Evolutionary conservation across 2,797 vertebrate genomes (phyloP), one percentile per base, ranked within the genome.

Genomic region (Lophotriccus pileatus): DNA sequence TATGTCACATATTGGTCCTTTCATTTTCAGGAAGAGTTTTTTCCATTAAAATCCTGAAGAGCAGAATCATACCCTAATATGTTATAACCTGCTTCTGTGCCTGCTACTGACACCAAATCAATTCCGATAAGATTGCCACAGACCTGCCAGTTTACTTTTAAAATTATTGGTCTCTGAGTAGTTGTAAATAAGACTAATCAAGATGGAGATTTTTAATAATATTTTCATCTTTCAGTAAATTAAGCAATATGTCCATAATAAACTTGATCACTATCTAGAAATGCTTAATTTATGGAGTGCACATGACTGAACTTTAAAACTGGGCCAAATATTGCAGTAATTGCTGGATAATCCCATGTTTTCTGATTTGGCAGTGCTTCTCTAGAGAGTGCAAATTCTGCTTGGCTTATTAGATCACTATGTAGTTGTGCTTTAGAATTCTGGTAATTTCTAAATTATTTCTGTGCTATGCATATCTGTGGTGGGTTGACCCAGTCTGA

Each of bases 161-260:
- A 90, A 86, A 80, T 44, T 2, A 84, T 69, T 94, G 36, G 62
- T 91, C 78, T 95, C 83, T 78, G 37, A 69, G 64, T 75, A 92
- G 85, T 77, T 80, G 60, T 94, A 95, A 93, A 95, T 82, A 95
- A 95, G 53, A 72, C 49, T 91, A 91, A 94, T 91, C 77, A 91
- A 93, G 83, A 87, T 87, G 58, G 50, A 72, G 34, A 75, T 69
- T 73, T 89, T 37, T 55, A 87, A 75, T 66, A 30, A 60, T 75
- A 41, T 75, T 90, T 91, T 87, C 50, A 75, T 90, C 55, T 28
- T 91, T 44, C 56, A 85, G 11, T 15, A 68, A 41, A 74, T 82
- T 59, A 70, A 69, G 62, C 17, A 36, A 16, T 87, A 91, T 49
- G 12, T 95, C 60, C n/a, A 10, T 73, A 28, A 19, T 86, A 13